A percentile compares a stretch with the other conserved stretches of the same genome.
phyloP scores from a whole-genome alignment of 2,113 vertebrate genomes.

The Seriola quinqueradiata region DNA sequence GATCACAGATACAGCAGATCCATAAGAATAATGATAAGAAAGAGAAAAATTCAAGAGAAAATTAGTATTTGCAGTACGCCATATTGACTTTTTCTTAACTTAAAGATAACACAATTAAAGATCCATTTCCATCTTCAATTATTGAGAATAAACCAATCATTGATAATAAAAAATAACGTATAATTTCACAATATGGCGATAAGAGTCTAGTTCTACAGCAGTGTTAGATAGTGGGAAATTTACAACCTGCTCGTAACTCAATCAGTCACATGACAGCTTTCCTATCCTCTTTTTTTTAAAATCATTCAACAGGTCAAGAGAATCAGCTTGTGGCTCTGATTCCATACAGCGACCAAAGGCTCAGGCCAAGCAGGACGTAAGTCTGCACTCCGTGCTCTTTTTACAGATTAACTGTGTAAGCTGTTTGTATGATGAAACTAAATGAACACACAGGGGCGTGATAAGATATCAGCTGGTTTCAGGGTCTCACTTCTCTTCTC shows the following conservation, averaged over 20 bases:
- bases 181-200: too few species aligned
- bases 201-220: too few species aligned
- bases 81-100: too few species aligned
- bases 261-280: not conserved
- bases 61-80: not conserved
- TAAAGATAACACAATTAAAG: too few species aligned
- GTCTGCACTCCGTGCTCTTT: slow-evolving; percentile 54
- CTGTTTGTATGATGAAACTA: slow-evolving; percentile 6
- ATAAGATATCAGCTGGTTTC: slow-evolving; percentile 28
- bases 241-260: not conserved
- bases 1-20: not conserved
- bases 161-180: too few species aligned
- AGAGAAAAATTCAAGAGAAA: not conserved
- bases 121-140: too few species aligned
- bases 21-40: not conserved
- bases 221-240: not conserved
- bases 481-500: slow-evolving; percentile 50
- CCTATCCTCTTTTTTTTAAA: slow-evolving; percentile 27
- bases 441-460: not conserved
- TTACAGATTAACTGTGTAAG: not conserved
- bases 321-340: slow-evolving; percentile 98
- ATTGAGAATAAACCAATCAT: too few species aligned
- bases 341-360: slow-evolving; percentile 96
- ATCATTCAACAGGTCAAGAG: slow-evolving; percentile 90
- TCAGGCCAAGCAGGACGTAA: slow-evolving; percentile 95